Conservation (phyloP, 2,888 invertebrate species). For the Eristalis pertinax region DNA sequence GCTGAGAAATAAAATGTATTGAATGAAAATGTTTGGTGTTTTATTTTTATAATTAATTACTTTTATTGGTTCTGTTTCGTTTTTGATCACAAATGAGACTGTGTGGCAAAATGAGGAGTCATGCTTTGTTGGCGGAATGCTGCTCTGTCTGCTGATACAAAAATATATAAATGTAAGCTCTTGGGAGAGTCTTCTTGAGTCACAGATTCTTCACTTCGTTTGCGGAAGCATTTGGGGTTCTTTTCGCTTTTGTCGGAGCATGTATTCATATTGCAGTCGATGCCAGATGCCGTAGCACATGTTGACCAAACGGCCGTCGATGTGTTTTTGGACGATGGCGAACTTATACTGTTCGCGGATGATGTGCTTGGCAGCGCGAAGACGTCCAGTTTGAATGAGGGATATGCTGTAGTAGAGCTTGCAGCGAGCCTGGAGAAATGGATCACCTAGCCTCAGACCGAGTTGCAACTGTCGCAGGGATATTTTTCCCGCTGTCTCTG, state of each 20-base stretch:
- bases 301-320: constrained; percentile 86
- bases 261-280: constrained; percentile 84
- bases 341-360: constrained; percentile 83
- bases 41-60: constrained; percentile 1
- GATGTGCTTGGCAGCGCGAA: constrained; percentile 85
- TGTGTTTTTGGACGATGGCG: constrained; percentile 78
- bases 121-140: background rate
- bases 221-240: background rate
- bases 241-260: constrained; percentile 40
- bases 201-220: background rate
- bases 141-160: background rate
- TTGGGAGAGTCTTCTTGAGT: background rate
- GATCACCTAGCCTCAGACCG: constrained; percentile 91
- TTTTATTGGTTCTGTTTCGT: background rate
- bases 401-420: constrained; percentile 93
- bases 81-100: background rate
- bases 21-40: constrained; percentile 37
- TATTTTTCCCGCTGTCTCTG: constrained; percentile 93
- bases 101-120: background rate
- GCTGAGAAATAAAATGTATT: constrained; percentile 65
- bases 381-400: constrained; percentile 90
- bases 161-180: constrained; percentile 13
- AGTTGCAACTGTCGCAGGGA: constrained; percentile 91
- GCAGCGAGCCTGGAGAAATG: constrained; percentile 90
- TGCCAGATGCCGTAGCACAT: constrained; percentile 96